phyloP scores from a whole-genome alignment of 2,888 invertebrate genomes.

The Atrina japonica region DNA sequence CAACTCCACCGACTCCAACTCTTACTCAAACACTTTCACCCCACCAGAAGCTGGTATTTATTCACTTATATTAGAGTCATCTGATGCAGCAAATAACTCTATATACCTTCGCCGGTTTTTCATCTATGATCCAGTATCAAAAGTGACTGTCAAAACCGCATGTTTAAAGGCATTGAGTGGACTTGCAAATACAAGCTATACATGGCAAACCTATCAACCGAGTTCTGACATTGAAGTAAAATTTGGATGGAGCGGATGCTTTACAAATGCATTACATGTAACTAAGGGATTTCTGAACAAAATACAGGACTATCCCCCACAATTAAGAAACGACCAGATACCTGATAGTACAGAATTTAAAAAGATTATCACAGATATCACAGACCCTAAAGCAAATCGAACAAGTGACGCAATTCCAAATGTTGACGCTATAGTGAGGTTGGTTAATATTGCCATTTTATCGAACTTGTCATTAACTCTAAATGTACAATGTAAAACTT shows the following conservation, averaged over 20 bases:
- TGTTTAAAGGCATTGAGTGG: constrained; percentile 51
- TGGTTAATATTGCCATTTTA: no score
- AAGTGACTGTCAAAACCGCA: constrained; percentile 35
- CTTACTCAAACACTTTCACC: constrained; percentile 23
- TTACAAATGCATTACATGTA: constrained; percentile 50
- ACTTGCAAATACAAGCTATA: constrained; percentile 44
- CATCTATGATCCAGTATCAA: constrained; percentile 54
- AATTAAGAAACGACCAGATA: constrained; percentile 22
- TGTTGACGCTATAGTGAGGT: no score
- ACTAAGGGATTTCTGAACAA: constrained; percentile 44
- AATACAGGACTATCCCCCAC: constrained; percentile 47
- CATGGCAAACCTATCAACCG: constrained; percentile 47
- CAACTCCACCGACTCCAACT: constrained; percentile 14
- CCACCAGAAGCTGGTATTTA: constrained; percentile 55
- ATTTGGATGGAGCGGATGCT: constrained; percentile 50
- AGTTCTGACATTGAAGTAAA: constrained; percentile 2
- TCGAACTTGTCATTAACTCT: no score
- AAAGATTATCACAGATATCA: no score
- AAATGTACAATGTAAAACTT: no score
- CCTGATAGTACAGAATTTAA: no score
- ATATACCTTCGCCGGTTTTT: constrained; percentile 50
- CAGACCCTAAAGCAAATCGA: no score
- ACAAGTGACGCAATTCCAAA: no score
- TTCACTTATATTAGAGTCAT: constrained; percentile 53
- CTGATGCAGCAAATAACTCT: constrained; percentile 64